Conservation (phyloP, 2,797 vertebrate species). For the Typhlichthys subterraneus region DNA sequence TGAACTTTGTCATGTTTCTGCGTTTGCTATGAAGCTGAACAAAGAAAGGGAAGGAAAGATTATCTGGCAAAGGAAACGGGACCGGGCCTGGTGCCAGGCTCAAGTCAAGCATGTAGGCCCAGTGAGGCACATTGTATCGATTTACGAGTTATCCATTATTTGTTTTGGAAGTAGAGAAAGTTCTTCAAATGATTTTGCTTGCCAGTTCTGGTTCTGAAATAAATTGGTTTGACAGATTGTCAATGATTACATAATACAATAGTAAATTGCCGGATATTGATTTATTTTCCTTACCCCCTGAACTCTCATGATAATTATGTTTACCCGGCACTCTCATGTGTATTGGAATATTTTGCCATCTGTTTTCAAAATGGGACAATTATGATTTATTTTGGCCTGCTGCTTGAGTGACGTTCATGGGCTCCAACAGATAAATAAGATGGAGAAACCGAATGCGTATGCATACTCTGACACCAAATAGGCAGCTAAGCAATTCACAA, state of each 20-base stretch:
- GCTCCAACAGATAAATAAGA: constrained; percentile 54
- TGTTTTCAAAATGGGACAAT: constrained; percentile 66
- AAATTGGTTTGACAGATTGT: constrained; percentile 73
- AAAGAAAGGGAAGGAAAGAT: constrained; percentile 42
- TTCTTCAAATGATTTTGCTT: constrained; percentile 66
- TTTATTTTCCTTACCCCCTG: constrained; percentile 54
- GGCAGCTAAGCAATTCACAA: constrained; percentile 4
- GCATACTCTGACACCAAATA: no score
- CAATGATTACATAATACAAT: constrained; percentile 72
- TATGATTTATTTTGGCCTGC: constrained; percentile 63
- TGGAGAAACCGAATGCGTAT: constrained; percentile 33
- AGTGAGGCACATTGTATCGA: constrained; percentile 66
- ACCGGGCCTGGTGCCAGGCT: constrained; percentile 61
- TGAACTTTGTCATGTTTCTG: constrained; percentile 36
- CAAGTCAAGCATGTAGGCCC: constrained; percentile 64
- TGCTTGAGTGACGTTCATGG: constrained; percentile 52
- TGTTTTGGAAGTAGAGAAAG: constrained; percentile 74
- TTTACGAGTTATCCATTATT: constrained; percentile 71
- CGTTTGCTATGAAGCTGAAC: constrained; percentile 37
- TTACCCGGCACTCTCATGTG: constrained; percentile 62
- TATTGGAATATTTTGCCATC: constrained; percentile 63
- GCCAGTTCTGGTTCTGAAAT: constrained; percentile 57
- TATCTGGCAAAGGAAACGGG: constrained; percentile 60
- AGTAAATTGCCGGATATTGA: constrained; percentile 75
- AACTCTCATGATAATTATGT: constrained; percentile 44